Conservation (phyloP, 1,140 invertebrate species). For the Phthorimaea operculella region DNA sequence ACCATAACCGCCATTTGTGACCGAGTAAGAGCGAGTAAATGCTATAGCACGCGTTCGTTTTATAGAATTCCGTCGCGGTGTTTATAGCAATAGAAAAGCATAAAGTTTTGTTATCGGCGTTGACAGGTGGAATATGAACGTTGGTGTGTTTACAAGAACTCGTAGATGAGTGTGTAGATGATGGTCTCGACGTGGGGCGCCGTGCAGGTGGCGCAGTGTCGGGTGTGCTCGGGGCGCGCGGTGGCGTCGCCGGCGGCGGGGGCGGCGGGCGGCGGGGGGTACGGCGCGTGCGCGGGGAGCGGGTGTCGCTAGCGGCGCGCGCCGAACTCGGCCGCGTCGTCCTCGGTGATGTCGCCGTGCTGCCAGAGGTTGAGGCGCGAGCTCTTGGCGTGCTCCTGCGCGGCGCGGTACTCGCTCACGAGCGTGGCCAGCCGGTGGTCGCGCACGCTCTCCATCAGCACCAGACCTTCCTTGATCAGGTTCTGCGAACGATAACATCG, state of each 20-base stretch:
- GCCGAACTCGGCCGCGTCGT: conserved; percentile 92
- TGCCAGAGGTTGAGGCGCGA: conserved; percentile 91
- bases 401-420: conserved; percentile 83
- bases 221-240: conserved; percentile 38
- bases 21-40: too few relatives aligned
- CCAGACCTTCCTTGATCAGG: conserved; percentile 86
- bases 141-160: conserved; percentile 33
- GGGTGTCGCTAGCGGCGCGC: conserved; percentile 44
- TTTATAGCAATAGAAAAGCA: too few relatives aligned
- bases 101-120: too few relatives aligned
- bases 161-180: conserved; percentile 34
- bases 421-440: conserved; percentile 86
- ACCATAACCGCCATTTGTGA: too few relatives aligned
- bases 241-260: conserved; percentile 34
- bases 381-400: conserved; percentile 87
- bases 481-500: conserved; percentile 24
- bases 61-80: too few relatives aligned
- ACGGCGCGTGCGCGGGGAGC: conserved; percentile 56
- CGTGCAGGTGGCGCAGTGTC: conserved; percentile 38
- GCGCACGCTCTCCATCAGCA: conserved; percentile 82
- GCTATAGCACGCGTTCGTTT: too few relatives aligned
- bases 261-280: conserved; percentile 31
- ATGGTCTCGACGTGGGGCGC: conserved; percentile 31
- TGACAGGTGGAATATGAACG: not conserved
- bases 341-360: conserved; percentile 96